These are phyloP conservation scores for Temnopleurus reevesii DNA, from an alignment of 53 echinoderm and acorn worm genomes.

Conservation along the genomic window DNA sequence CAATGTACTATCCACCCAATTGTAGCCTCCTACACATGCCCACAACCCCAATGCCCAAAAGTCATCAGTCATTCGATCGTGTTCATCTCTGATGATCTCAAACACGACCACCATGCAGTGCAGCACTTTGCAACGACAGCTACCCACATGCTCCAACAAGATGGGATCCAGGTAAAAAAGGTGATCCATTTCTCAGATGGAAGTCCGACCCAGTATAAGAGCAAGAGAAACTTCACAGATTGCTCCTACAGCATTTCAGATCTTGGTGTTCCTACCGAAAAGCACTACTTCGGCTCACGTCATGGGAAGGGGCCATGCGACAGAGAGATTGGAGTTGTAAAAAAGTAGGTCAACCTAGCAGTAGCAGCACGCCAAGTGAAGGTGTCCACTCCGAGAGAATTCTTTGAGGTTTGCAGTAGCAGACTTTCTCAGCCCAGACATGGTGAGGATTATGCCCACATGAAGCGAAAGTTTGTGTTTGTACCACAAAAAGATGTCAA, in stretches of 20 bases:
- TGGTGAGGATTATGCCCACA: constrained; percentile 24
- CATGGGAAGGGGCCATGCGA: constrained; percentile 68
- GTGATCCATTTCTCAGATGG: constrained; percentile 72
- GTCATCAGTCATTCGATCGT: constrained; percentile 56
- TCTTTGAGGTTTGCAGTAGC: constrained; percentile 23
- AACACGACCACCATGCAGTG: constrained; percentile 63
- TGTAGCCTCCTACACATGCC: constrained; percentile 58
- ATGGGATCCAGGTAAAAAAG: constrained; percentile 51
- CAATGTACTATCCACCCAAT: constrained; percentile 66
- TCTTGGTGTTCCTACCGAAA: constrained; percentile 44
- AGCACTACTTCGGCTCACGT: constrained; percentile 68
- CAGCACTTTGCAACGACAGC: constrained; percentile 55
- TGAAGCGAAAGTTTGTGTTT: constrained; percentile 55
- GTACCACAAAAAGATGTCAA: constrained; percentile 16
- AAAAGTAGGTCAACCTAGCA: constrained; percentile 45
- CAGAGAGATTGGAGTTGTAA: constrained; percentile 66
- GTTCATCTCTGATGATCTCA: constrained; percentile 63
- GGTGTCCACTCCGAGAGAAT: constrained; percentile 3
- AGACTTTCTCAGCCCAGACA: constrained; percentile 11
- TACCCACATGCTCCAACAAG: constrained; percentile 9
- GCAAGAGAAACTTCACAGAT: constrained; percentile 63
- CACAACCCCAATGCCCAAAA: neutral
- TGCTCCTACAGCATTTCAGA: constrained; percentile 27
- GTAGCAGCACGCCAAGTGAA: constrained; percentile 53
- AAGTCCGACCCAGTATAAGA: constrained; percentile 60